Evolutionary conservation across 2,797 vertebrate genomes (phyloP).

Genomic region (Leptoclinus maculatus): DNA sequence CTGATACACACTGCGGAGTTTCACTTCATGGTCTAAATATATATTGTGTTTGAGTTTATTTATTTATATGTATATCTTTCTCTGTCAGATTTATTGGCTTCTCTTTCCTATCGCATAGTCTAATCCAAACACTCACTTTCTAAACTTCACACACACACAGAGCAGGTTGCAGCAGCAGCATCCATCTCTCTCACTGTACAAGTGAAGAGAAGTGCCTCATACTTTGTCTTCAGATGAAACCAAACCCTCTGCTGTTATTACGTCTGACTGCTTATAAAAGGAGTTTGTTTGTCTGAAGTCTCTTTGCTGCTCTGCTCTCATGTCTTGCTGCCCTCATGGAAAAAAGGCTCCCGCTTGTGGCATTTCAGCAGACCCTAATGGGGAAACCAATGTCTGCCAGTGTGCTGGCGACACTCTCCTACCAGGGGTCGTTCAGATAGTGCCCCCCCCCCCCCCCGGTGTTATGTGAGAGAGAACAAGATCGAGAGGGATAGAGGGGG

Average conservation of each 20-base stretch:
- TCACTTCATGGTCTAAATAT: no score
- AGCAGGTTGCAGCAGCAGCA: slow-evolving; percentile 8
- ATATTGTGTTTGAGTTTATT: background rate
- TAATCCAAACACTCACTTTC: slow-evolving; percentile 54
- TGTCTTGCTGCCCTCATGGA: slow-evolving; percentile 3
- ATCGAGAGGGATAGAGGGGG: slow-evolving; percentile 1
- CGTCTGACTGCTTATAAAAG: slow-evolving; percentile 27
- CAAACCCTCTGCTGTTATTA: slow-evolving; percentile 24
- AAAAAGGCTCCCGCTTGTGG: slow-evolving; percentile 18
- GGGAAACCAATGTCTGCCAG: slow-evolving; percentile 45
- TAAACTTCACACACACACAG: slow-evolving; percentile 8
- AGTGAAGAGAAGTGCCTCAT: background rate
- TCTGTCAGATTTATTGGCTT: slow-evolving; percentile 29
- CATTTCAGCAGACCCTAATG: slow-evolving; percentile 30
- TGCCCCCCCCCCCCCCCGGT: background rate
- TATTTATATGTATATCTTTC: no score
- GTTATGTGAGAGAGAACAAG: background rate
- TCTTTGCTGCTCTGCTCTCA: slow-evolving; percentile 3
- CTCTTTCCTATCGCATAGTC: slow-evolving; percentile 22
- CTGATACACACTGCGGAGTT: no score
- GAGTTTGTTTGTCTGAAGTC: slow-evolving; percentile 49
- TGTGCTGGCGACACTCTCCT: slow-evolving; percentile 2
- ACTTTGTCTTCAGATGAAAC: slow-evolving; percentile 26
- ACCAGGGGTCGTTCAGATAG: slow-evolving; percentile 32
- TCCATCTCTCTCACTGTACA: slow-evolving; percentile 8